Evolutionary conservation across 1,140 invertebrate species (phyloP), one percentile per base, ranked within the genome.

Genomic region (Aphelenchoides fujianensis): DNA sequence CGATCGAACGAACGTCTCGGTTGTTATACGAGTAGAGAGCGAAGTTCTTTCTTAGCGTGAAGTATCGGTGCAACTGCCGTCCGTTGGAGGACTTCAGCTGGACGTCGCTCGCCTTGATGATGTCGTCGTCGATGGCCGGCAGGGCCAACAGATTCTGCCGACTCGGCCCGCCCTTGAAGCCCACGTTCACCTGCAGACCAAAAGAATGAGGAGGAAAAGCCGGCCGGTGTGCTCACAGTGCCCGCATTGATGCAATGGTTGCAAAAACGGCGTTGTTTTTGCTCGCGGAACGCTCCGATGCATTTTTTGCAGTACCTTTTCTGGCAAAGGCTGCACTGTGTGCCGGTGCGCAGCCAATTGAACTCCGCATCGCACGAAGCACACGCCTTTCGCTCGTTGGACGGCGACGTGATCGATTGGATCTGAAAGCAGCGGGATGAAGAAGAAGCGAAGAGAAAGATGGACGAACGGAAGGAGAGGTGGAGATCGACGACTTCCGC

Each of bases 41-140:
- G 73, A 83, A 83, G 64, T 84, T 74, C 52, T 82, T 75, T 36
- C 81, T 77, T 3, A 83, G 68, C 5, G 81, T 81, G 54, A 84
- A 80, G 64, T 70, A 83, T 37, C 81, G 73, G 37, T 77, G 61
- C 36, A 78, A 41, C 12, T 55, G 53, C 64, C 73, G 76, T 36
- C 72, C 74, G 35, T 73, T 37, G 35, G 71, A 31, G 0, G 72
- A 74, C 35, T 75, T 71, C 64, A 83, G 79, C 57, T 72, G 63
- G 35, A 83, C 73, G 37, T 62, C 67, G 23, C 77, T 66, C 5
- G 72, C 35, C 48, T 74, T 74, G 62, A 78, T 66, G 23, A 64
- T 61, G 23, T 79, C 77, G 23, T 53, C 69, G 27, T 41, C 69
- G 12, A 61, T n/a, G 32, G 79, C 78, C 9, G 78, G 76, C 16